A percentile compares a stretch with the other conserved stretches of the same genome.
phyloP scores from a whole-genome alignment of 1,140 invertebrate genomes.

The Zaprionus ghesquierei region DNA sequence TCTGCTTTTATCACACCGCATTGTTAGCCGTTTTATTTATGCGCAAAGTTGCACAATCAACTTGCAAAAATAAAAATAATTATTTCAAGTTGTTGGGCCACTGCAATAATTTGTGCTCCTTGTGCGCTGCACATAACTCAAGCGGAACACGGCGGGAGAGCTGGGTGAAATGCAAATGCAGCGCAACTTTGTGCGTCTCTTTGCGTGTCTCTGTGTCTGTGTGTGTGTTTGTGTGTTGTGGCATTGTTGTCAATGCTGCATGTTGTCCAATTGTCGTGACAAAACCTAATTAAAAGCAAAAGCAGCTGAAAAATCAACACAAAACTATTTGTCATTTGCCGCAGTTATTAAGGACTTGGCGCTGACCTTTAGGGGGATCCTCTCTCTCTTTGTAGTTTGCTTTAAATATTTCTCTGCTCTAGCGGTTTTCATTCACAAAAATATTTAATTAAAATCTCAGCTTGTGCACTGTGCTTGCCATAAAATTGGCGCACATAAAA shows the following conservation, averaged over 20 bases:
- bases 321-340: not conserved
- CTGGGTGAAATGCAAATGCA: slow-evolving; percentile 15
- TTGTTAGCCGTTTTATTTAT: slow-evolving; percentile 53
- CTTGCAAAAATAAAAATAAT: slow-evolving; percentile 48
- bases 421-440: not conserved
- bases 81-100: slow-evolving; percentile 33
- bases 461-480: not conserved
- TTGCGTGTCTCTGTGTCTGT: not conserved
- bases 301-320: not conserved
- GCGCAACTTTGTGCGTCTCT: slow-evolving; percentile 25
- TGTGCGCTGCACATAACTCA: slow-evolving; percentile 24
- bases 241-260: slow-evolving; percentile 13
- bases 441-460: slow-evolving; percentile 24
- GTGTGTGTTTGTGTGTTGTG: not conserved
- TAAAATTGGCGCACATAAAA: slow-evolving; percentile 7
- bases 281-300: slow-evolving; percentile 38
- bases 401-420: not conserved
- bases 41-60: slow-evolving; percentile 51
- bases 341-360: slow-evolving; percentile 6
- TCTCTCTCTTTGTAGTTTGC: not conserved
- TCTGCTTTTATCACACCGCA: slow-evolving; percentile 37
- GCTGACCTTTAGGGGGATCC: slow-evolving; percentile 9
- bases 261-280: slow-evolving; percentile 38
- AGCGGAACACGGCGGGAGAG: not conserved
- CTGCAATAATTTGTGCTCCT: slow-evolving; percentile 29